A percentile compares a stretch with the other conserved stretches of the same genome.
Evolutionary conservation across 2,797 vertebrate genomes (phyloP).

Genomic region (Chaunax sp.): DNA sequence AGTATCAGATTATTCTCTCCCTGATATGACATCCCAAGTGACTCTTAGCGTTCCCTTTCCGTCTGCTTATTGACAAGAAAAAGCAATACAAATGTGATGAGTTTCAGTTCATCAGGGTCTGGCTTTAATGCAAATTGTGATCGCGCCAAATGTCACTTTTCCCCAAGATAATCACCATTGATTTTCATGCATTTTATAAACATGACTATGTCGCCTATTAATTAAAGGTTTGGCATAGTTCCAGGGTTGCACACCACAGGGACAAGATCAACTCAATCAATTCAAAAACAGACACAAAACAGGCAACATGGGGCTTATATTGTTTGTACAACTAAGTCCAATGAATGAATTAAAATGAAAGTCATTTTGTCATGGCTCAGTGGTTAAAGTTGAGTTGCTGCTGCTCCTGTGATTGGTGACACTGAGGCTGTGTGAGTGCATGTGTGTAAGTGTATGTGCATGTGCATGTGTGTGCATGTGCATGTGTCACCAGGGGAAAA

Average conservation of each 20-base stretch:
- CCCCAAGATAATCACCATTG: constrained; percentile 44
- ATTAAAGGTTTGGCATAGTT: constrained; percentile 53
- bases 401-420: constrained; percentile 32
- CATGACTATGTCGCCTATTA: constrained; percentile 39
- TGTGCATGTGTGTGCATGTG: neutral
- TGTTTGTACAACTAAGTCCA: constrained; percentile 40
- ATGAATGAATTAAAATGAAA: constrained; percentile 39
- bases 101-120: constrained; percentile 35
- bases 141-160: constrained; percentile 50
- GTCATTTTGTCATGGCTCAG: constrained; percentile 32
- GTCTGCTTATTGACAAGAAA: constrained; percentile 3
- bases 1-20: neutral
- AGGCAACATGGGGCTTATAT: constrained; percentile 19
- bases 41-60: neutral
- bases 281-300: constrained; percentile 27
- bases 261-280: constrained; percentile 47
- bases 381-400: constrained; percentile 34
- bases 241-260: constrained; percentile 38
- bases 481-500: constrained; percentile 44
- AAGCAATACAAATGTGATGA: constrained; percentile 22
- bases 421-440: constrained; percentile 17
- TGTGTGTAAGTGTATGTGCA: too few species aligned
- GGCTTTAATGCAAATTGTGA: constrained; percentile 32
- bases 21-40: neutral
- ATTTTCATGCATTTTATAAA: constrained; percentile 51